Conservation (phyloP, 2,888 invertebrate species). For the Odontothrips loti region DNA sequence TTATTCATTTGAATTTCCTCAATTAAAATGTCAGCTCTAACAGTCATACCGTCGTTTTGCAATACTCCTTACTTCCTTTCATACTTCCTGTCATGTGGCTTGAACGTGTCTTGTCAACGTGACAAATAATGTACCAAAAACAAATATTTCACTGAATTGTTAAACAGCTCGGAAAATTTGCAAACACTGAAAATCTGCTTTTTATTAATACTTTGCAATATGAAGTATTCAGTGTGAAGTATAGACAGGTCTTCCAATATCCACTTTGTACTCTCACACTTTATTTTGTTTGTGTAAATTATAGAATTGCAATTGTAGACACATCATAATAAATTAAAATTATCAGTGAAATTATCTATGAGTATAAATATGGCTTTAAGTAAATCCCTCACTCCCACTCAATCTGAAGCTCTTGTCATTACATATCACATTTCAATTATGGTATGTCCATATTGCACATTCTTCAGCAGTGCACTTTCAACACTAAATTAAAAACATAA, state of each 20-base stretch:
- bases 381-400: neutral
- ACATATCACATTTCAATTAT: neutral
- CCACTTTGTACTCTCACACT: neutral
- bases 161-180: too few relatives aligned
- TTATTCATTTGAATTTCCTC: neutral
- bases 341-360: neutral
- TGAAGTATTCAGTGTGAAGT: neutral
- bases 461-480: neutral
- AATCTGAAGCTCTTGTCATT: neutral
- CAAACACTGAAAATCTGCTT: neutral
- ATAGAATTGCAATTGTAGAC: neutral
- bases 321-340: constrained; percentile 9
- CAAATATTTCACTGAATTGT: too few relatives aligned
- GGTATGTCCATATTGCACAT: neutral
- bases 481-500: too few relatives aligned
- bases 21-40: neutral
- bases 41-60: neutral
- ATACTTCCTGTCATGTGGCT: neutral
- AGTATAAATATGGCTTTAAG: neutral
- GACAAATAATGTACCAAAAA: too few relatives aligned
- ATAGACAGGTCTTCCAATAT: too few relatives aligned
- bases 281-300: neutral
- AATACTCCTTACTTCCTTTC: neutral
- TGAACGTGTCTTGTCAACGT: too few relatives aligned
- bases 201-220: neutral